A percentile compares a stretch with the other conserved stretches of the same genome.
These are phyloP conservation scores for Andricus grossulariae DNA, from an alignment of 1,140 invertebrate species.

Conservation along the genomic window DNA sequence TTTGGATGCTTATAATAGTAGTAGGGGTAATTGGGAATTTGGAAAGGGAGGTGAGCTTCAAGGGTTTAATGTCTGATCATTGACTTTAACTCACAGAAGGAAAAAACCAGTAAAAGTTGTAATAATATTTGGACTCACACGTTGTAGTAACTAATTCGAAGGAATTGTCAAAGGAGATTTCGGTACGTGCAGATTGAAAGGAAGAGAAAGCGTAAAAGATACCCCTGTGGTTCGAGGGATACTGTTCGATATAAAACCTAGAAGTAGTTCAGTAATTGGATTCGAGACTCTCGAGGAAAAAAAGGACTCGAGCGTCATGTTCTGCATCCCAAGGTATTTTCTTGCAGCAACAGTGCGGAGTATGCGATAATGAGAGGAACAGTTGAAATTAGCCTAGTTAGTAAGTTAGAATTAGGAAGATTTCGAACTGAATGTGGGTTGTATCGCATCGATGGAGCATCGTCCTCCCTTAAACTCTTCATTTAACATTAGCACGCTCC, in stretches of 20 bases:
- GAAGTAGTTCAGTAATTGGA: conserved; percentile 20
- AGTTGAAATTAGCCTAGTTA: conserved; percentile 29
- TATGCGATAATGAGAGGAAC: conserved; percentile 24
- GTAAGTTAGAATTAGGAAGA: conserved; percentile 7
- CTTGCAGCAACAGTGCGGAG: conserved; percentile 21
- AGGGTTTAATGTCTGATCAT: too few relatives aligned
- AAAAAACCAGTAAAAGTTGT: background rate
- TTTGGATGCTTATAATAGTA: too few relatives aligned
- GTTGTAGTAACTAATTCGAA: conserved; percentile 1
- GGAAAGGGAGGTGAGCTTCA: too few relatives aligned
- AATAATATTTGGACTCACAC: background rate
- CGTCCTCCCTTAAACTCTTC: conserved; percentile 8
- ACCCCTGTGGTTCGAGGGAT: conserved; percentile 8
- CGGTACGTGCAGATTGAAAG: conserved; percentile 13
- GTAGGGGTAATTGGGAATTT: too few relatives aligned
- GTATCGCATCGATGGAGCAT: background rate
- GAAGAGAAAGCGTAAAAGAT: conserved; percentile 12
- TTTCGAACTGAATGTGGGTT: conserved; percentile 14
- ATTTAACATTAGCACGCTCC: conserved; percentile 7
- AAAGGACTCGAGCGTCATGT: background rate
- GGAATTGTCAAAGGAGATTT: conserved; percentile 15
- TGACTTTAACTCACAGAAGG: background rate
- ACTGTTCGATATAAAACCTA: background rate
- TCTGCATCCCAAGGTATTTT: conserved; percentile 6
- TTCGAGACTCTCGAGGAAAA: background rate